phyloP scores from a whole-genome alignment of 1,140 invertebrate species.

The Euwallacea fornicatus region DNA sequence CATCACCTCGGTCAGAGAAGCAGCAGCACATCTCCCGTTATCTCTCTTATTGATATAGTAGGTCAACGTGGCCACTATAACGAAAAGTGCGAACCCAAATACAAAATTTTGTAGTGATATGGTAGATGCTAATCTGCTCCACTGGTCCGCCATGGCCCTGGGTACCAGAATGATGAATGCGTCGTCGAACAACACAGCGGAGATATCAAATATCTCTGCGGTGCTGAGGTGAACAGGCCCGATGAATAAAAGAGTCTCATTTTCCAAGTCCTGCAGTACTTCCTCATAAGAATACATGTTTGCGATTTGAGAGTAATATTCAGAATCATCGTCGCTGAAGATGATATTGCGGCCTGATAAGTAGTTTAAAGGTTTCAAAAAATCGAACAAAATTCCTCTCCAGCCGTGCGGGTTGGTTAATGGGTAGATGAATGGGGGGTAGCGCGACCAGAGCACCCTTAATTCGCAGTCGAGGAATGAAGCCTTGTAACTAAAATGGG shows the following conservation, averaged over 20 bases:
- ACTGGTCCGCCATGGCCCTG: background rate
- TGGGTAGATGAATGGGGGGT: background rate
- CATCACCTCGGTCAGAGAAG: too few species aligned
- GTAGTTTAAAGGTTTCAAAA: background rate
- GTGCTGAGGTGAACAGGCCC: background rate
- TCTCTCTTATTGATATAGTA: background rate
- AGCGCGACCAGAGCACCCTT: background rate
- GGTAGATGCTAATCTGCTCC: background rate
- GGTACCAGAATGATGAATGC: background rate
- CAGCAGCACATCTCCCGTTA: background rate
- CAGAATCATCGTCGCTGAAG: background rate
- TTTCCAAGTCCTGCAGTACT: background rate
- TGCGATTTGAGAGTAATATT: background rate
- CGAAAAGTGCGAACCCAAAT: background rate
- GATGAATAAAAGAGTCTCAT: background rate
- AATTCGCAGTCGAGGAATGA: background rate
- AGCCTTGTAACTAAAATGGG: background rate
- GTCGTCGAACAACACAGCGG: background rate
- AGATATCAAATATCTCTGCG: background rate
- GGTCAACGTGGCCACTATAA: background rate
- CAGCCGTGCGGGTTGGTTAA: background rate
- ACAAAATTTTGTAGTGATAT: background rate
- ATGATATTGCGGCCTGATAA: background rate
- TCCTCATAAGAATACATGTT: background rate
- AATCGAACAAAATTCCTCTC: background rate